Evolutionary conservation across 2,888 invertebrate species (phyloP).

Genomic region (Acrobasis consociella): DNA sequence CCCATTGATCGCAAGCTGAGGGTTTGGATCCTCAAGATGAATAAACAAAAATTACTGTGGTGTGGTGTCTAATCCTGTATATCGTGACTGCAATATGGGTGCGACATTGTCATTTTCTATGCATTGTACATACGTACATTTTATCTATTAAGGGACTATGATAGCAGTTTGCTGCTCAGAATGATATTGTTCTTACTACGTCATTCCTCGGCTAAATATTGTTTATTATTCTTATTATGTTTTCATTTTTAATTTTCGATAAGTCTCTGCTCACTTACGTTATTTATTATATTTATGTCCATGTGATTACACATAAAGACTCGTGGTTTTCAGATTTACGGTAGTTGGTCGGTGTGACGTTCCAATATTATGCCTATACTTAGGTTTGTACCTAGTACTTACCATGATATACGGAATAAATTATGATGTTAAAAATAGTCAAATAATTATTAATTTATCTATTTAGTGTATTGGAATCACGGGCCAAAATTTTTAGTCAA

Average conservation of each 20-base stretch:
- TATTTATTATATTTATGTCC: constrained; percentile 71
- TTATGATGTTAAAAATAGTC: constrained; percentile 46
- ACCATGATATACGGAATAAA: constrained; percentile 51
- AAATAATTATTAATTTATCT: constrained; percentile 42
- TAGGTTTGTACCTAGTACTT: constrained; percentile 53
- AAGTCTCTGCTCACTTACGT: constrained; percentile 66
- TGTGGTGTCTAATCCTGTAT: constrained; percentile 2
- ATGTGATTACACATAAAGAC: constrained; percentile 49
- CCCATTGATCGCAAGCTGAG: constrained; percentile 64
- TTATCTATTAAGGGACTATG: constrained; percentile 15
- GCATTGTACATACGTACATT: constrained; percentile 7
- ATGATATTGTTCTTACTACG: constrained; percentile 42
- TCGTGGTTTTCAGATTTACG: constrained; percentile 45
- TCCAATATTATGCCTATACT: constrained; percentile 39
- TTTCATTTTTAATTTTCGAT: constrained; percentile 43
- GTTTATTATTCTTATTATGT: constrained; percentile 29
- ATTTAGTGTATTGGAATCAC: constrained; percentile 56
- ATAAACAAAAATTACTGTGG: constrained; percentile 15
- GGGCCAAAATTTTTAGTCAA: constrained; percentile 80
- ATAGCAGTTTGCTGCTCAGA: constrained; percentile 22
- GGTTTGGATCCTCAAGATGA: constrained; percentile 9
- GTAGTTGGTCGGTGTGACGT: constrained; percentile 46
- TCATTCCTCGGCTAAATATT: constrained; percentile 56
- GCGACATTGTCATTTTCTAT: not conserved
- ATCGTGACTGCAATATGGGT: not conserved